These are phyloP conservation scores for Cancer borealis DNA, from an alignment of 2,888 invertebrate genomes.

Conservation along the genomic window DNA sequence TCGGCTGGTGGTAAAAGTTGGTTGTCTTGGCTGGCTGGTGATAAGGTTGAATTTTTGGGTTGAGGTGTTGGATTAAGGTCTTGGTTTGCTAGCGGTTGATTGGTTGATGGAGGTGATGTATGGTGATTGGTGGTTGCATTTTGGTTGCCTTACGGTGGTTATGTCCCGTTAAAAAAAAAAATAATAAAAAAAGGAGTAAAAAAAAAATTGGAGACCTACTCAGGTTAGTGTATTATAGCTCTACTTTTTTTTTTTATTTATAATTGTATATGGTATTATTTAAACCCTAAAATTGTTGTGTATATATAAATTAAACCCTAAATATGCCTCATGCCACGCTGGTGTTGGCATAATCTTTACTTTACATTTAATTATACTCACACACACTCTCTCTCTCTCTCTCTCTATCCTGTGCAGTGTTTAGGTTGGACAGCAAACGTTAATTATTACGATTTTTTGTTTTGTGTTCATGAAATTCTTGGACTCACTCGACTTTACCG, in stretches of 20 bases:
- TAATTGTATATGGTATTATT: too few relatives aligned
- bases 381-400: neutral
- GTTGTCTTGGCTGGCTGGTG: neutral
- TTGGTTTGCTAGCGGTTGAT: too few relatives aligned
- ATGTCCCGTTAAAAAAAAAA: too few relatives aligned
- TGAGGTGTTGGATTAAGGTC: too few relatives aligned
- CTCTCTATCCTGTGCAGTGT: neutral
- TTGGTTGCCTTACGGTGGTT: too few relatives aligned
- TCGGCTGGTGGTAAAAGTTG: neutral
- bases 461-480: neutral
- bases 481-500: neutral
- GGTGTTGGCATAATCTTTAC: neutral
- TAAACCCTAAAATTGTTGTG: too few relatives aligned
- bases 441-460: neutral
- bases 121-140: too few relatives aligned
- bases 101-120: too few relatives aligned
- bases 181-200: too few relatives aligned
- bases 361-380: neutral
- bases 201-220: too few relatives aligned
- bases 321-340: neutral
- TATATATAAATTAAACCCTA: conserved; percentile 15
- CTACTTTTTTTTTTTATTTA: too few relatives aligned
- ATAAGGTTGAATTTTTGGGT: neutral
- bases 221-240: too few relatives aligned
- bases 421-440: neutral